Base-by-base conservation (phyloP, 2,113 vertebrate genomes). In the Steatornis caripensis region DNA sequence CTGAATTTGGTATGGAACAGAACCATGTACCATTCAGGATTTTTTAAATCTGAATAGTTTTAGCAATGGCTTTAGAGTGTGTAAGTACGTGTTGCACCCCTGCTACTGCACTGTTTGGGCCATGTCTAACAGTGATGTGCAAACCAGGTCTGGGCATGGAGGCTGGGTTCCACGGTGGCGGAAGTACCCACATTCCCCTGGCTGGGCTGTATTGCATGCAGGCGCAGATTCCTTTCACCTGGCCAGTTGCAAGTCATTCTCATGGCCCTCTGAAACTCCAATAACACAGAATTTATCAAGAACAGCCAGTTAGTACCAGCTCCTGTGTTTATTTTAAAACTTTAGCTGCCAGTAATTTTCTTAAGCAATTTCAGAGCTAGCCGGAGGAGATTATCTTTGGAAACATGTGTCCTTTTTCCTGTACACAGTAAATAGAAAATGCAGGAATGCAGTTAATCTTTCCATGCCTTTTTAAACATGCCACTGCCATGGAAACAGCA, bases 111-210 rank as follows among this genome's bases (percentile, higher is more conserved):
- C 13, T 12, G n/a, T 0, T 24, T 32, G 22, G 62, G 8, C 29
- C 5, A 2, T 4, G 11, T 12, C 46, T 26, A 14, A 26, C 6
- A 13, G n/a, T n/a, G n/a, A n/a, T n/a, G n/a, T n/a, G n/a, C n/a
- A n/a, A n/a, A n/a, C n/a, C n/a, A n/a, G n/a, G n/a, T n/a, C n/a
- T n/a, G n/a, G n/a, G n/a, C n/a, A n/a, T n/a, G n/a, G n/a, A 48
- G 39, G 17, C 26, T 34, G 34, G 14, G 19, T 78, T 55, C 16
- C 6, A 37, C 0, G 7, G 10, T 2, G 1, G 55, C 29, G 5
- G 10, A 19, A 4, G 5, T 17, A 21, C 48, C 16, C 1, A 1
- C 4, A 2, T 23, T 16, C 13, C 20, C 21, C 8, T 2, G 5
- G 11, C 23, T 8, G 18, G 27, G 34, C 58, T 23, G 6, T 1